These are phyloP conservation scores for Pan paniscus DNA, from an alignment of 2,113 vertebrate species.

Conservation along the genomic window DNA sequence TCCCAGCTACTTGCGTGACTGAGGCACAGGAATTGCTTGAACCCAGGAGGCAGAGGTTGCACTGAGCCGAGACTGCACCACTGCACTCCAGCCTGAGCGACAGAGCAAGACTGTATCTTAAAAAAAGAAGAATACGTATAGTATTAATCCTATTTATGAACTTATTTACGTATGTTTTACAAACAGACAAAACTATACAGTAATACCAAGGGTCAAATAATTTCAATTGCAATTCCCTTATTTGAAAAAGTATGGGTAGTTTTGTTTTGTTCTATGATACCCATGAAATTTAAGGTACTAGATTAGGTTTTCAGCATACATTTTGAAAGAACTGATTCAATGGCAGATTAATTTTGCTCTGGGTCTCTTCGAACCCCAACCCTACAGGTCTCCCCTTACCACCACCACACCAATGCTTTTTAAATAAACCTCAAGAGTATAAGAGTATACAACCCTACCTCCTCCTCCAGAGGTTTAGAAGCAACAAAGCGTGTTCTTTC, in stretches of 20 bases:
- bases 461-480: constrained; percentile 84
- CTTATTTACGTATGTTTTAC: not conserved
- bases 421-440: not conserved
- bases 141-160: not conserved
- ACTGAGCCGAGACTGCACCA: too few relatives aligned
- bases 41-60: too few relatives aligned
- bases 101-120: too few relatives aligned
- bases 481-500: constrained; percentile 86
- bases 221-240: not conserved
- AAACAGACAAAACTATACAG: not conserved
- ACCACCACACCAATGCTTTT: not conserved
- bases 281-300: not conserved
- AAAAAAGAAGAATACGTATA: not conserved
- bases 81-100: too few relatives aligned
- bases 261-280: not conserved
- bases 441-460: constrained; percentile 82
- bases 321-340: not conserved
- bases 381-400: not conserved
- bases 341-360: not conserved
- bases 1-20: too few relatives aligned
- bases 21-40: too few relatives aligned
- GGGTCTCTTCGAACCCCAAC: not conserved
- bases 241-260: not conserved
- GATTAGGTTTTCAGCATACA: not conserved
- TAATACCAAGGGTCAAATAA: not conserved